phyloP scores from a whole-genome alignment of 2,888 invertebrate genomes.

The Heteropelma amictum region DNA sequence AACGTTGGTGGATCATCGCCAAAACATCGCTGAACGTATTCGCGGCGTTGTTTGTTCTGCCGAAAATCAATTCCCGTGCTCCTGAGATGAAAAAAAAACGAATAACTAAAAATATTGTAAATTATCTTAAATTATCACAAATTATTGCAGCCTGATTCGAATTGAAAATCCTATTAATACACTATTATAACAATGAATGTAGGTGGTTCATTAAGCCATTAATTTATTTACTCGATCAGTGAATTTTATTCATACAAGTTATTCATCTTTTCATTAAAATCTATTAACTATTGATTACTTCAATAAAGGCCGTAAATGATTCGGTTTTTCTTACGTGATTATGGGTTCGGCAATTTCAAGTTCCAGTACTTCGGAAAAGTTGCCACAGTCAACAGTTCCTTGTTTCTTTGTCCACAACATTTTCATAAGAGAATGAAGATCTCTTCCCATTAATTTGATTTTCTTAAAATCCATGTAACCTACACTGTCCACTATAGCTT shows the following conservation, averaged over 20 bases:
- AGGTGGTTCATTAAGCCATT: too few species aligned
- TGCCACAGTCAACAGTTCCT: constrained; percentile 43
- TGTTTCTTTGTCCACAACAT: constrained; percentile 62
- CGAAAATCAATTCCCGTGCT: constrained; percentile 69
- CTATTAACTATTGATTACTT: too few species aligned
- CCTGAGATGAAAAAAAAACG: constrained; percentile 57
- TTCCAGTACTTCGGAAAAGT: constrained; percentile 36
- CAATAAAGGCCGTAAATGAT: background rate
- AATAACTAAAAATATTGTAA: constrained; percentile 1
- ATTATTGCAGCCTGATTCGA: too few species aligned
- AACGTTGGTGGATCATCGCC: constrained; percentile 66
- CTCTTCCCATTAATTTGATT: constrained; percentile 65
- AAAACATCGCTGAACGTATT: constrained; percentile 65
- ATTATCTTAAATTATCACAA: too few species aligned
- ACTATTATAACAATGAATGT: too few species aligned
- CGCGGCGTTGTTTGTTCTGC: constrained; percentile 64
- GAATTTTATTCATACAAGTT: too few species aligned
- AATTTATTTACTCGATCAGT: too few species aligned
- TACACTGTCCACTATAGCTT: constrained; percentile 56
- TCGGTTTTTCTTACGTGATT: constrained; percentile 59
- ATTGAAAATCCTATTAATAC: too few species aligned
- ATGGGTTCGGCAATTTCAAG: constrained; percentile 54
- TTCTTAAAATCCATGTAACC: constrained; percentile 61
- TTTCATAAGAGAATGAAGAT: constrained; percentile 67
- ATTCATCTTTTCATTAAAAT: too few species aligned